Evolutionary conservation across 1,140 invertebrate species (phyloP), one percentile per base, ranked within the genome.

Genomic region (Bombus superbus): DNA sequence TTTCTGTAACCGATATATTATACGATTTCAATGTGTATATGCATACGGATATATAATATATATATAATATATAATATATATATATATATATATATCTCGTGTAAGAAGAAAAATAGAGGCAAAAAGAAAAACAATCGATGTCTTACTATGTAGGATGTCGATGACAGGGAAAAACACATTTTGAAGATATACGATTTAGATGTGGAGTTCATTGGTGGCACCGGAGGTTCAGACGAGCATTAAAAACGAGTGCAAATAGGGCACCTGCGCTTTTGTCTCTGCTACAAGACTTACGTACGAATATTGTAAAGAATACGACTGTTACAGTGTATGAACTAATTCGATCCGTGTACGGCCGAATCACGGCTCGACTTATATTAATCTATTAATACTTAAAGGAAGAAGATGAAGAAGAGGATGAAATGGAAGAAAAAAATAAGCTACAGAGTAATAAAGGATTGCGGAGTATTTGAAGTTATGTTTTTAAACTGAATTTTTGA

Each of bases 401-500:
- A 77, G 81, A 88, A 72, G 75, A 93, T 86, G 90, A 93, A 85
- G 89, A 92, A 86, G 92, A 94, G 80, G 92, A 94, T 81, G 93
- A 94, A 89, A 92, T 92, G 86, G 89, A 92, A 89, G 86, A 81
- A 66, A 85, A 87, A 94, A 92, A 91, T 92, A 93, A 93, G 90
- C 92, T 93, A 93, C 91, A 94, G 93, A 94, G 91, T 94, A 94
- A 94, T 94, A 92, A 94, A 92, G 91, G 92, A 94, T 93, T 94
- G 92, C 92, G 93, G 90, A 93, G 92, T 94, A 94, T 94, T 94
- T 90, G 92, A 93, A 94, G 93, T 94, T 95, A 92, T 95, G 93
- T 95, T 95, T 95, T 94, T 94, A 93, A 95, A 94, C 93, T 94
- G 93, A 95, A 95, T 94, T 95, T 94, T 95, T 93, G 93, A 94